A percentile compares a stretch with the other conserved stretches of the same genome.
phyloP scores from a whole-genome alignment of 1,140 invertebrate genomes.

The Bacillus rossius region DNA sequence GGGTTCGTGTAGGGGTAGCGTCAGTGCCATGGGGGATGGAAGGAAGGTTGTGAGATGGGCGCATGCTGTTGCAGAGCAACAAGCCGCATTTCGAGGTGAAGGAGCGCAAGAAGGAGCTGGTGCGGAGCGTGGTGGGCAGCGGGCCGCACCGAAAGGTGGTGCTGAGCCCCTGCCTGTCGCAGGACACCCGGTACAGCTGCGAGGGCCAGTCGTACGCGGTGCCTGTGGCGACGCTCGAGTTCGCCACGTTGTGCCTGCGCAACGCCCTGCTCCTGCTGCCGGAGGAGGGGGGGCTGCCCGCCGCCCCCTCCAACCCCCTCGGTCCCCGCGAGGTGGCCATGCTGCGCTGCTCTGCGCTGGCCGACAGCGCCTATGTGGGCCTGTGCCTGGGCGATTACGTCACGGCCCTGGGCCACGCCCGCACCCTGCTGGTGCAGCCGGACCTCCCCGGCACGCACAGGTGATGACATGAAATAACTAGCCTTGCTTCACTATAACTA shows the following conservation, averaged over 20 bases:
- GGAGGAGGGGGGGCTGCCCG: constrained; percentile 4
- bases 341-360: constrained; percentile 59
- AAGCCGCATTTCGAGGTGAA: constrained; percentile 58
- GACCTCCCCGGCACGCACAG: constrained; percentile 59
- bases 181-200: constrained; percentile 45
- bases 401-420: constrained; percentile 71
- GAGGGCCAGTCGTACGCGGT: constrained; percentile 71
- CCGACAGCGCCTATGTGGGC: constrained; percentile 75
- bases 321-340: constrained; percentile 6
- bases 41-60: too few relatives aligned
- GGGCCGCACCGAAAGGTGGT: constrained; percentile 62
- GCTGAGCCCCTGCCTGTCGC: constrained; percentile 49
- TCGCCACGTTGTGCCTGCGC: constrained; percentile 79
- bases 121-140: constrained; percentile 55
- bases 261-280: constrained; percentile 70
- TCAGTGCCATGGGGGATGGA: too few relatives aligned
- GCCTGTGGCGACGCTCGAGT: constrained; percentile 83
- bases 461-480: too few relatives aligned
- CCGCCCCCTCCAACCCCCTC: constrained; percentile 18
- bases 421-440: constrained; percentile 58
- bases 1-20: too few relatives aligned
- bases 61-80: constrained; percentile 49
- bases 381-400: constrained; percentile 80
- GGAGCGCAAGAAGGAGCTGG: constrained; percentile 54
- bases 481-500: too few relatives aligned